Percentiles rank a stretch among this genome's conserved stretches.
Evolutionary conservation across 2,113 vertebrate species (phyloP).

Genomic region (Microcebus tavaratra): DNA sequence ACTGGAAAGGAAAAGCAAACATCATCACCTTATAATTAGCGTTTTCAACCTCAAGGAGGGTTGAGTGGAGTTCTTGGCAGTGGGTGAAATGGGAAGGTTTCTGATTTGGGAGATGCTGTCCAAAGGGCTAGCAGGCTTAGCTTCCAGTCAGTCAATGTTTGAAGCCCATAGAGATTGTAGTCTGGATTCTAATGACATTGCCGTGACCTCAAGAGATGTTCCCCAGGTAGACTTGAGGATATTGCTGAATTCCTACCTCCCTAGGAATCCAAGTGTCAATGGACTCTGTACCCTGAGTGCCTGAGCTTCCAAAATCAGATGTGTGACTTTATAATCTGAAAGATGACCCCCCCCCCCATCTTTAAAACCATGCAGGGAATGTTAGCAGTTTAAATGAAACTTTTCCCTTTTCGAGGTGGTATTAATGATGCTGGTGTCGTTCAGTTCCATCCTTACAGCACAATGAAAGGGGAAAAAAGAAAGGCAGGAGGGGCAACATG

Average conservation of each 20-base stretch:
- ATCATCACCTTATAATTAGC: neutral
- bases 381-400: neutral
- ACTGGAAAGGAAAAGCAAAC: slow-evolving; percentile 53
- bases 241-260: slow-evolving; percentile 4
- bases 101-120: neutral
- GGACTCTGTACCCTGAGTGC: neutral
- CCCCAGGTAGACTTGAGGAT: slow-evolving; percentile 20
- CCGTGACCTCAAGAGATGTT: slow-evolving; percentile 69
- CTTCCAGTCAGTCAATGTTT: neutral
- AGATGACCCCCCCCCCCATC: neutral
- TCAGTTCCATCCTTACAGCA: neutral
- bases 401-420: slow-evolving; percentile 36
- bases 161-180: neutral
- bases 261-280: slow-evolving; percentile 10
- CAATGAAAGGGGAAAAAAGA: neutral
- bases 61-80: slow-evolving; percentile 41
- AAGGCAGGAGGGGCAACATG: neutral
- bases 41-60: slow-evolving; percentile 42
- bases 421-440: slow-evolving; percentile 16
- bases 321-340: slow-evolving; percentile 23
- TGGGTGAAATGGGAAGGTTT: neutral
- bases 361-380: neutral
- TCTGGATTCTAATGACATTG: slow-evolving; percentile 65
- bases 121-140: neutral
- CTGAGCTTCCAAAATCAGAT: neutral